phyloP scores from a whole-genome alignment of 2,888 invertebrate genomes.

The Leptarthrus brevirostris region DNA sequence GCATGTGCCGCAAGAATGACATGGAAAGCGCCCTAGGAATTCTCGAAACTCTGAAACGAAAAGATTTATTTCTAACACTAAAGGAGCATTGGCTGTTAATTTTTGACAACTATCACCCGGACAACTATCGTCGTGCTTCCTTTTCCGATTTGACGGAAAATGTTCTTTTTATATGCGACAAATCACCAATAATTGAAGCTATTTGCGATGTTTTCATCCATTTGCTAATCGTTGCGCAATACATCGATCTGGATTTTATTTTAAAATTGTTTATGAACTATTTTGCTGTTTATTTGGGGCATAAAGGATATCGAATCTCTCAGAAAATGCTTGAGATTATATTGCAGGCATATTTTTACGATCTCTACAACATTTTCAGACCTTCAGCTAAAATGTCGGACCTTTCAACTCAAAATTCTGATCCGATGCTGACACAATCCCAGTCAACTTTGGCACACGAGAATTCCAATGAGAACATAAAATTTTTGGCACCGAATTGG shows the following conservation, averaged over 20 bases:
- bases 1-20: conserved; percentile 43
- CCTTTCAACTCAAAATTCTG: conserved; percentile 31
- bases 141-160: conserved; percentile 65
- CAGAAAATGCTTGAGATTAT: conserved; percentile 68
- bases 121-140: conserved; percentile 56
- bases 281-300: conserved; percentile 75
- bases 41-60: conserved; percentile 59
- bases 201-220: conserved; percentile 65
- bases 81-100: conserved; percentile 49
- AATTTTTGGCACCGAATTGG: conserved; percentile 1
- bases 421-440: neutral
- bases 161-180: conserved; percentile 62
- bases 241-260: conserved; percentile 62
- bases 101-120: conserved; percentile 52
- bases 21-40: neutral
- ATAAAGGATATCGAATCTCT: conserved; percentile 67
- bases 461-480: conserved; percentile 24
- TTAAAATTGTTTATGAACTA: conserved; percentile 74
- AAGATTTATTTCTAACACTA: conserved; percentile 55
- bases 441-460: conserved; percentile 31
- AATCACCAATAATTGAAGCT: conserved; percentile 61
- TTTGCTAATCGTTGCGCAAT: conserved; percentile 63
- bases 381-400: conserved; percentile 29
- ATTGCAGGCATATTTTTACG: conserved; percentile 69
- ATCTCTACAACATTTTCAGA: conserved; percentile 59